Percentiles rank a stretch among this genome's conserved stretches.
Evolutionary conservation across 2,888 invertebrate species (phyloP).

Genomic region (Hofmannophila pseudospretella): DNA sequence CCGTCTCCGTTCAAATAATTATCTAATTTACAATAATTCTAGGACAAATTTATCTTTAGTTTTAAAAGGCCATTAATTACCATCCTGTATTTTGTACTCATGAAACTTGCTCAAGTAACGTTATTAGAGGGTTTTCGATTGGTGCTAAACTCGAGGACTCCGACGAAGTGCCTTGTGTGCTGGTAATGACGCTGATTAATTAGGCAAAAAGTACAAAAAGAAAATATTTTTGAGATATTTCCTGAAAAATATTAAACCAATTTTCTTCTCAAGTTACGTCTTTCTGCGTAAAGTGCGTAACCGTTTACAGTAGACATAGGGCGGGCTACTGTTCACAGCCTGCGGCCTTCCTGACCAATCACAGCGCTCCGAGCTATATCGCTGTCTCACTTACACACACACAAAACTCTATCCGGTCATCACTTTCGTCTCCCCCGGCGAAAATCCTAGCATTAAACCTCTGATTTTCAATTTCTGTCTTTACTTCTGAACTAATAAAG

Average conservation of each 20-base stretch:
- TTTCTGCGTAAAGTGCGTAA: slow-evolving; percentile 49
- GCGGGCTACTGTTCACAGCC: slow-evolving; percentile 79
- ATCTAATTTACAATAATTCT: no score
- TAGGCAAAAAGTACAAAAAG: no score
- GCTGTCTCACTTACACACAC: slow-evolving; percentile 42
- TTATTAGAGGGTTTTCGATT: no score
- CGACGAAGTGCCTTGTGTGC: no score
- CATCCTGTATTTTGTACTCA: no score
- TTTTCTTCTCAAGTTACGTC: slow-evolving; percentile 35
- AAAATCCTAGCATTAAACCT: slow-evolving; percentile 63
- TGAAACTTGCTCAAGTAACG: no score
- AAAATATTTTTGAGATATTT: slow-evolving; percentile 9
- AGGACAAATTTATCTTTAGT: no score
- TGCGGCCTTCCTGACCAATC: slow-evolving; percentile 79
- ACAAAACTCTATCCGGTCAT: slow-evolving; percentile 43
- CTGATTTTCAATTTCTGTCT: slow-evolving; percentile 36
- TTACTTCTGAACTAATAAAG: slow-evolving; percentile 18
- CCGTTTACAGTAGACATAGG: slow-evolving; percentile 77
- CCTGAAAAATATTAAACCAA: neutral
- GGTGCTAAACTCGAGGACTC: no score
- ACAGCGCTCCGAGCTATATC: slow-evolving; percentile 76
- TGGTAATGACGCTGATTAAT: no score
- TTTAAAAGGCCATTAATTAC: no score
- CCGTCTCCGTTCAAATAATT: no score
- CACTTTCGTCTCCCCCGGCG: slow-evolving; percentile 70